A percentile compares a stretch with the other conserved stretches of the same genome.
These are phyloP conservation scores for Hemicentrotus pulcherrimus DNA, from an alignment of 35 echinoderm and acorn worm genomes.

Conservation along the genomic window DNA sequence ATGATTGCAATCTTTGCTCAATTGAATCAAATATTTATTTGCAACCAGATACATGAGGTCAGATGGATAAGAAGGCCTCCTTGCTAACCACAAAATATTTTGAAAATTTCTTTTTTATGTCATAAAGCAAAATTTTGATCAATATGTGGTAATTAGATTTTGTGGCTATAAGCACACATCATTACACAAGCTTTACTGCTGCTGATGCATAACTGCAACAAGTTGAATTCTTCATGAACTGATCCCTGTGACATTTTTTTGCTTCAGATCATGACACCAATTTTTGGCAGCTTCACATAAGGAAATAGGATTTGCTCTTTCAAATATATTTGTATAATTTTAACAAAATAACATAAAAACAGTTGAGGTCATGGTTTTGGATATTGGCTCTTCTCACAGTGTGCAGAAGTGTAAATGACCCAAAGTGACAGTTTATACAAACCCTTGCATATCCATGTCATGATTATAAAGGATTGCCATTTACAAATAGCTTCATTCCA, in stretches of 20 bases:
- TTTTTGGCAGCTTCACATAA: background rate
- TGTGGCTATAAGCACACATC: background rate
- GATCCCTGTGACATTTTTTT: background rate
- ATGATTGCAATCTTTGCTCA: background rate
- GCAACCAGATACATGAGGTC: background rate
- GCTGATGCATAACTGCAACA: background rate
- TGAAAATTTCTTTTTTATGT: background rate
- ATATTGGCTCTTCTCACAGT: background rate
- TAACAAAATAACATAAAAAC: background rate
- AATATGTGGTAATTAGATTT: background rate
- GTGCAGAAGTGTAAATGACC: background rate
- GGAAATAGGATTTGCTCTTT: background rate
- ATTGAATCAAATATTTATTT: background rate
- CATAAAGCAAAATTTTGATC: background rate
- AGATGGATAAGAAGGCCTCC: background rate
- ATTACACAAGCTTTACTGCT: background rate
- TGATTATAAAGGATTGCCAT: background rate
- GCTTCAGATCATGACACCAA: background rate
- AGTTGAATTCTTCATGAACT: background rate
- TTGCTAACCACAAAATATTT: background rate
- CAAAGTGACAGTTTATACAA: background rate
- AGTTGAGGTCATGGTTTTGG: background rate
- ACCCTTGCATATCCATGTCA: background rate
- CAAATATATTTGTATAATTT: background rate
- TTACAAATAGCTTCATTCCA: no score